Base-by-base conservation (phyloP, 2,113 vertebrate genomes). In the Chionis minor region DNA sequence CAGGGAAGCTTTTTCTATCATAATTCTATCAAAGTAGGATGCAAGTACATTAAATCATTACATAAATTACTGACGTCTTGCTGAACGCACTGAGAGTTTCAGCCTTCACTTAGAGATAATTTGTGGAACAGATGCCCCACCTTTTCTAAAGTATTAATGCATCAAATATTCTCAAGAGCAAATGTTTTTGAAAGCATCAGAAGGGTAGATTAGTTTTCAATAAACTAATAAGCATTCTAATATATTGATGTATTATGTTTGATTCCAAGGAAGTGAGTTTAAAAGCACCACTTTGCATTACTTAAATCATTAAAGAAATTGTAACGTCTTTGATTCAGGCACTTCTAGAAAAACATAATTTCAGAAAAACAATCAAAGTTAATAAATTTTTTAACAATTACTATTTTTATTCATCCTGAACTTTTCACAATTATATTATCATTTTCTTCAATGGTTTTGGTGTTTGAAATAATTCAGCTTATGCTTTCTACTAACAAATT, bases 11-110 rank as follows among this genome's bases (percentile, higher is more conserved):
- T 90, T 96, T 94, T 81, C 52, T 93, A 17, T 77, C 66, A 62
- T 93, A 96, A 93, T 78, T 84, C 69, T 86, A 96, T 95, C 69
- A 88, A 95, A 92, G 70, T 88, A 94, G 77, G 78, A 97, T 71
- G 49, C 62, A 96, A 93, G 72, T 67, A 32, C 24, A 30, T 94
- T 92, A 94, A 94, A 94, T 86, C 63, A 49, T 81, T 78, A 80
- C 42, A 81, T 83, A 94, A 96, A 95, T 96, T 88, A 79, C 8
- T 69, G 55, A 47, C 67, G 42, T 65, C 54, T 75, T 92, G 35
- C 40, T 90, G 55, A 95, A 96, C n/a, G 15, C 27, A 51, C 59
- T 87, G 44, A 81, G 28, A 74, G 6, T 94, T 88, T 77, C 65
- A 90, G 47, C 44, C 38, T 90, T 89, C 32, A 30, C 15, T 92